phyloP scores from a whole-genome alignment of 2,113 vertebrate species.

The Tenebrosternarchus preto region DNA sequence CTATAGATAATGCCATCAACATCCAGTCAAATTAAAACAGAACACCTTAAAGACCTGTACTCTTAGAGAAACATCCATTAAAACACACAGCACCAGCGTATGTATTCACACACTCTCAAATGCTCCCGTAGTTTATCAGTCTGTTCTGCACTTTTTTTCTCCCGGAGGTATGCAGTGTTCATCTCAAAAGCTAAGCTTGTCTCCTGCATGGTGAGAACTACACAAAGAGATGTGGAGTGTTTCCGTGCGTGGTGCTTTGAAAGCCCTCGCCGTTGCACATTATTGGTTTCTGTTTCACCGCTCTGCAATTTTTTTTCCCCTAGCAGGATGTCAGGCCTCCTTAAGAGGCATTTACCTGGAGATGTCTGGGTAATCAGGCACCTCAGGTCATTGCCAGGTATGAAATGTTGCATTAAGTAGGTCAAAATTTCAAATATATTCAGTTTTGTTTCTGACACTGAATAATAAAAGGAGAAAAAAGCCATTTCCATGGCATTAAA shows the following conservation, averaged over 20 bases:
- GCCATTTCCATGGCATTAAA: conserved; percentile 33
- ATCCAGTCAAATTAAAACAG: neutral
- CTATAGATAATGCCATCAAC: neutral
- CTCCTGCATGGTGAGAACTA: neutral
- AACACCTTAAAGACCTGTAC: too few relatives aligned
- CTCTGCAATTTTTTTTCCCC: neutral
- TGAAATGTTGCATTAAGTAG: neutral
- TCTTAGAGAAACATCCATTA: too few relatives aligned
- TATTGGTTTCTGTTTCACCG: neutral
- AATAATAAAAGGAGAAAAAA: conserved; percentile 23
- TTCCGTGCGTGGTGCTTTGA: neutral
- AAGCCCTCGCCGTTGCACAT: neutral
- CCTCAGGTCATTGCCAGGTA: conserved; percentile 8
- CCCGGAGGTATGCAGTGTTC: neutral
- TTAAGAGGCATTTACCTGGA: conserved; percentile 11
- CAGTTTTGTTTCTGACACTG: neutral
- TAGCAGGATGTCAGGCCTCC: neutral
- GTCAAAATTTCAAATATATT: conserved; percentile 2
- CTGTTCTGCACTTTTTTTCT: neutral
- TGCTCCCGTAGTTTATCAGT: neutral
- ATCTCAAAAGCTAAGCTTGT: conserved; percentile 4
- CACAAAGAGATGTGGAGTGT: neutral
- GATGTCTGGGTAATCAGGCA: conserved; percentile 1
- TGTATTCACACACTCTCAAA: neutral
- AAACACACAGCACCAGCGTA: neutral